Evolutionary conservation across 2,797 vertebrate species (phyloP), one percentile per base, ranked within the genome.

Genomic region (Arremon aurantiirostris): DNA sequence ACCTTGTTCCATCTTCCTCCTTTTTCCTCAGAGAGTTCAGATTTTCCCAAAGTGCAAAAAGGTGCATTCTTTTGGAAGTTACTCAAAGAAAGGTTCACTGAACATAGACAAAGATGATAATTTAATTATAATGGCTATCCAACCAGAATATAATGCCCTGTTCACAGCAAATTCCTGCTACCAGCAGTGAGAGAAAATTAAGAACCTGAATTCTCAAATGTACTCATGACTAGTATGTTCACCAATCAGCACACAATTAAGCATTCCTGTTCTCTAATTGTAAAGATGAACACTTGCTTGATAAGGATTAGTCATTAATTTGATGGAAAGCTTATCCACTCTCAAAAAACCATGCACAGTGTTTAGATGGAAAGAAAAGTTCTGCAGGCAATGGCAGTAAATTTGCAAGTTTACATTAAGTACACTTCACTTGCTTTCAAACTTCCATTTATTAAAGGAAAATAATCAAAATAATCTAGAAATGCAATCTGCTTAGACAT

Each of bases 151-250:
- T 96, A 96, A 96, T 89, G 92, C 82, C 85, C 88, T 70, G 75
- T 93, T 97, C 92, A 96, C 95, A 97, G 95, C 93, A 97, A 97
- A 96, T 95, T 96, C 90, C 95, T 95, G 92, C 87, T 86, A 86
- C 91, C 82, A 96, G 77, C 81, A 95, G 50, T 47, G 90, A 93
- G 41, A 70, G 69, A 96, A 86, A 96, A 91, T 63, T 42, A 81
- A 87, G 84, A 89, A 95, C 70, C 66, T 94, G 83, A 94, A 75
- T 90, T 90, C 93, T 80, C 70, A 70, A 89, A 81, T 26, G 35
- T 66, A 73, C 52, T 92, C 83, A 80, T n/a, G 65, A 79, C 57
- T 60, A 79, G 81, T 27, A 83, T 30, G 56, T 46, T 79, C 72
- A 90, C 75, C 83, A 87, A 66, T 37, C 87, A 86, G 28, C 44